Conservation (phyloP, 2,797 vertebrate genomes). For the Manis pentadactyla region DNA sequence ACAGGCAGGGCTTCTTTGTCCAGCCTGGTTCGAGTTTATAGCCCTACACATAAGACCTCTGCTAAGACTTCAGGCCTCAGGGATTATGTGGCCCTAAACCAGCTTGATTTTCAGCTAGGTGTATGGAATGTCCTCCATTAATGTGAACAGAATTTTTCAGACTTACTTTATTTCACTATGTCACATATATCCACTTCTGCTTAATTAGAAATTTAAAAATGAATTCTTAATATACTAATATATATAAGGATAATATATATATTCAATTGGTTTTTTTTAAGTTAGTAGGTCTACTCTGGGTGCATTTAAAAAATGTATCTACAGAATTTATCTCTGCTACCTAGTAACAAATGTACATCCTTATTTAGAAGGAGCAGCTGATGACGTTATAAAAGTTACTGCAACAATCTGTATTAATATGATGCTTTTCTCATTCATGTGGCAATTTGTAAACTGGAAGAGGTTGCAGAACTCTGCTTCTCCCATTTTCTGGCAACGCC, state of each 20-base stretch:
- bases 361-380: background rate
- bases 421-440: background rate
- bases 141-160: background rate
- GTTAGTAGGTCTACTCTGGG: background rate
- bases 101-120: constrained; percentile 3
- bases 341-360: background rate
- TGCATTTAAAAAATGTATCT: background rate
- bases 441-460: background rate
- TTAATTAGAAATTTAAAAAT: background rate
- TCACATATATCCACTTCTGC: background rate
- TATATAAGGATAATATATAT: background rate
- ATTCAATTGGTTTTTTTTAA: background rate
- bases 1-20: background rate
- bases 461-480: background rate
- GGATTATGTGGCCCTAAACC: background rate
- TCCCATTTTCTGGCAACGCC: background rate
- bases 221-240: background rate
- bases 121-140: background rate
- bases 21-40: background rate
- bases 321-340: background rate
- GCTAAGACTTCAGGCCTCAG: background rate
- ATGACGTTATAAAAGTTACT: background rate
- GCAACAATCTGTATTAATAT: background rate
- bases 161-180: background rate
- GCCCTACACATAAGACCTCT: background rate